Conservation (phyloP, 2,888 invertebrate genomes). For the Rutpela maculata region DNA sequence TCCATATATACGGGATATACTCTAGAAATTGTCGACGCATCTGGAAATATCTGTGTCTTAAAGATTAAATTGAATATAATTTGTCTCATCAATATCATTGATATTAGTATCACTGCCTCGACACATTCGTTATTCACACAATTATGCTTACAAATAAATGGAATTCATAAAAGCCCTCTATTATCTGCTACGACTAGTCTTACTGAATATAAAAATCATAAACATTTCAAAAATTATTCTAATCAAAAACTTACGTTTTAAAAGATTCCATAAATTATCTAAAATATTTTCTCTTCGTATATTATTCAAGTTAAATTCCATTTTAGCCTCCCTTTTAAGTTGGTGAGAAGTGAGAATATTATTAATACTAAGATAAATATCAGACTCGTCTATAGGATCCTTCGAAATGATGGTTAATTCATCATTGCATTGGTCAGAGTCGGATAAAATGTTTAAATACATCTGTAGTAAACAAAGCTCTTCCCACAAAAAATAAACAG, state of each 20-base stretch:
- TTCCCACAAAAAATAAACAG: constrained; percentile 56
- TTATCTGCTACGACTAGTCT: too few relatives aligned
- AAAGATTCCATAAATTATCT: constrained; percentile 57
- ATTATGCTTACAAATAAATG: too few relatives aligned
- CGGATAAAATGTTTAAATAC: constrained; percentile 51
- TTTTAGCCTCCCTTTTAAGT: constrained; percentile 43
- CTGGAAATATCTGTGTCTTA: too few relatives aligned
- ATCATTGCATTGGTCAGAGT: constrained; percentile 36
- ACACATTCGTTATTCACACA: too few relatives aligned
- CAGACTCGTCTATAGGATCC: constrained; percentile 38
- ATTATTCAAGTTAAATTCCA: constrained; percentile 49
- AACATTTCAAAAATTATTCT: too few relatives aligned
- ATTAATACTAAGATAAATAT: constrained; percentile 44
- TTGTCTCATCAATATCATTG: too few relatives aligned
- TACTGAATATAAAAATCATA: too few relatives aligned
- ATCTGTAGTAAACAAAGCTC: constrained; percentile 55
- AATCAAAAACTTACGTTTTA: constrained; percentile 51
- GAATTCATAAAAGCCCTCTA: too few relatives aligned
- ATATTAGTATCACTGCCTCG: too few relatives aligned
- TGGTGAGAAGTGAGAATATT: constrained; percentile 32
- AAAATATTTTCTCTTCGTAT: constrained; percentile 53
- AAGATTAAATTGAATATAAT: too few relatives aligned
- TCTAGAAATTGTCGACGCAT: too few relatives aligned
- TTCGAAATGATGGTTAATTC: constrained; percentile 43
- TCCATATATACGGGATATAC: too few relatives aligned